Evolutionary conservation across 2,797 vertebrate genomes (phyloP), one percentile per base, ranked within the genome.

Genomic region (Rhinella marina): DNA sequence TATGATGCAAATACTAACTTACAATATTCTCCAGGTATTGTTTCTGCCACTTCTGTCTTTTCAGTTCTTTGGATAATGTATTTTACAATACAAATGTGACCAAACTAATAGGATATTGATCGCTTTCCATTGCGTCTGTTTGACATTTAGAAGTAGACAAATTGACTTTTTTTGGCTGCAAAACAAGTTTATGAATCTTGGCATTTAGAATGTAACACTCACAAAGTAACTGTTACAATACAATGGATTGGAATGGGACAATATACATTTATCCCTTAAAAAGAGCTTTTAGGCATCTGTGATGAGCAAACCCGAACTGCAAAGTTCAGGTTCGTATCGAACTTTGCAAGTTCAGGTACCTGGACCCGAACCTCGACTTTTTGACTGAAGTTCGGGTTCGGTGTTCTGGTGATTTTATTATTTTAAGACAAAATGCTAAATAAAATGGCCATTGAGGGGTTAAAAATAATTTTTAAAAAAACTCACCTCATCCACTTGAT

Each of bases 61-160:
- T 11, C 52, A 56, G 29, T 72, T 48, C 21, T 73, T 73, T 52
- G 70, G 17, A 52, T 19, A 5, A 76, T 75, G 83, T 76, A 59
- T 41, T 85, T 76, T 62, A 76, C 62, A 61, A 85, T 41, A 32
- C 29, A 73, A 72, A 84, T 61, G 54, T 75, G 56, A 25, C 48
- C 32, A 76, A 76, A 85, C 83, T 85, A 85, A 85, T 76, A 85
- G 50, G 57, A 48, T 75, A 85, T 85, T 76, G 83, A 85, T 85
- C 72, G 61, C 41, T 16, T 14, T 13, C n/a, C 23, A 59, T 59
- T 16, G 19, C 7, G 5, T 27, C 16, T 21, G 17, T 32, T 48
- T 85, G 70, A 76, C 70, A 75, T 85, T 85, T 75, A 75, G 14
- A 48, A 19, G 68, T 48, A 61, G 59, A 75, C 29, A 76, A 85